Evolutionary conservation across 2,888 invertebrate genomes (phyloP).

Genomic region (Drosophila picticornis): DNA sequence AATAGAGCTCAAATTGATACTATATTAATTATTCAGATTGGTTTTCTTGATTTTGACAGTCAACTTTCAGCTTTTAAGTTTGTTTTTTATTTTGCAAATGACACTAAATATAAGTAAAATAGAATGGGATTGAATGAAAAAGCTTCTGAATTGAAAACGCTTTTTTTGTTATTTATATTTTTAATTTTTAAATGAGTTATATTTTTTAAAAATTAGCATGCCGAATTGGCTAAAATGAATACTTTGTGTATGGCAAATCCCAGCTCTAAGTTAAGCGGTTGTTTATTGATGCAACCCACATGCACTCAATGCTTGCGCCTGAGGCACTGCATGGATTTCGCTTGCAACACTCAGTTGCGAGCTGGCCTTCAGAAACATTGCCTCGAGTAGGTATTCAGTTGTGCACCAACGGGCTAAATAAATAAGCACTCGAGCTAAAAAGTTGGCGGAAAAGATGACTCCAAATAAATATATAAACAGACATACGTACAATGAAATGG

Average conservation of each 20-base stretch:
- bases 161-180: not conserved
- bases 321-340: constrained; percentile 29
- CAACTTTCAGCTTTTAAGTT: constrained; percentile 1
- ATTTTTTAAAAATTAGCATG: not conserved
- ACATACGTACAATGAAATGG: constrained; percentile 45
- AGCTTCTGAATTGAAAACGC: not conserved
- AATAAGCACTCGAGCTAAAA: constrained; percentile 65
- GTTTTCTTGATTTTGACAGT: not conserved
- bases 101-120: not conserved
- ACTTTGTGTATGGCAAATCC: constrained; percentile 3
- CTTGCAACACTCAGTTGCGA: constrained; percentile 12
- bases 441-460: constrained; percentile 52
- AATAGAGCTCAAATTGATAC: not conserved
- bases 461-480: constrained; percentile 60
- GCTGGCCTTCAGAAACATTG: constrained; percentile 48
- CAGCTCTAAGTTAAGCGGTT: constrained; percentile 5
- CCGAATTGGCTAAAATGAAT: not conserved
- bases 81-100: not conserved
- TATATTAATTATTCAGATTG: not conserved
- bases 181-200: not conserved
- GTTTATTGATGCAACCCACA: constrained; percentile 14
- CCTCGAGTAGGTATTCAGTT: constrained; percentile 28
- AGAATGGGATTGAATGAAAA: not conserved
- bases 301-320: constrained; percentile 4
- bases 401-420: constrained; percentile 48